These are phyloP conservation scores for Agrotis clavis DNA, from an alignment of 2,888 invertebrate species.

Conservation along the genomic window DNA sequence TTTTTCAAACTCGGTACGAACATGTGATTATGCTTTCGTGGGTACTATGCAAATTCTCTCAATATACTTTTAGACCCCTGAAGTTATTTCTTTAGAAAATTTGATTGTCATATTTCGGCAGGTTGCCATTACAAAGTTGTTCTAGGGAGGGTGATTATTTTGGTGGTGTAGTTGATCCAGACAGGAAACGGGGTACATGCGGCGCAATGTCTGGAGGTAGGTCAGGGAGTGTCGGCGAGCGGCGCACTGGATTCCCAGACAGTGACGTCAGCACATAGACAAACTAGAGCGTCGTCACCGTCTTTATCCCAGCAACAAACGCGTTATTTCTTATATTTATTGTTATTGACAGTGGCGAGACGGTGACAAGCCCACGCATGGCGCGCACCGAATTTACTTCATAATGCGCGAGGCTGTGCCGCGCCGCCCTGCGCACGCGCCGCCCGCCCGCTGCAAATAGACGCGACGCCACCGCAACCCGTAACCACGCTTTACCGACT, in stretches of 20 bases:
- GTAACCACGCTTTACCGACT: slow-evolving; percentile 18
- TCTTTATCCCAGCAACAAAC: slow-evolving; percentile 86
- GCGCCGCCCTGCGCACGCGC: slow-evolving; percentile 74
- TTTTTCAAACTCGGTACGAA: neutral
- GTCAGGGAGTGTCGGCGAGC: slow-evolving; percentile 84
- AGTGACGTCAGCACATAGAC: slow-evolving; percentile 88
- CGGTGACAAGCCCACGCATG: slow-evolving; percentile 88
- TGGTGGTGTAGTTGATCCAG: slow-evolving; percentile 50
- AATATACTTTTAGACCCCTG: neutral
- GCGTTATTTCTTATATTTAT: slow-evolving; percentile 89
- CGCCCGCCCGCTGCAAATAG: slow-evolving; percentile 81
- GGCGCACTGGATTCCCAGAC: slow-evolving; percentile 89
- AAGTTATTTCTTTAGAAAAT: neutral
- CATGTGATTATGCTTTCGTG: neutral
- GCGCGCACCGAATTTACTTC: slow-evolving; percentile 79
- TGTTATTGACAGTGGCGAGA: slow-evolving; percentile 89
- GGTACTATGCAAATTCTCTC: neutral
- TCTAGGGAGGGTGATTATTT: slow-evolving; percentile 30
- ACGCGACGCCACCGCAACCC: slow-evolving; percentile 47
- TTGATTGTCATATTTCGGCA: neutral
- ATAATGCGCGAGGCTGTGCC: slow-evolving; percentile 71
- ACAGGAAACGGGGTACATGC: slow-evolving; percentile 66
- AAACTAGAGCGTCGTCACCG: slow-evolving; percentile 89
- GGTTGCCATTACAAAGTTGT: neutral
- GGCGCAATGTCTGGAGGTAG: slow-evolving; percentile 84